Conservation (phyloP, 2,888 invertebrate species). For the Prenolepis imparis region DNA sequence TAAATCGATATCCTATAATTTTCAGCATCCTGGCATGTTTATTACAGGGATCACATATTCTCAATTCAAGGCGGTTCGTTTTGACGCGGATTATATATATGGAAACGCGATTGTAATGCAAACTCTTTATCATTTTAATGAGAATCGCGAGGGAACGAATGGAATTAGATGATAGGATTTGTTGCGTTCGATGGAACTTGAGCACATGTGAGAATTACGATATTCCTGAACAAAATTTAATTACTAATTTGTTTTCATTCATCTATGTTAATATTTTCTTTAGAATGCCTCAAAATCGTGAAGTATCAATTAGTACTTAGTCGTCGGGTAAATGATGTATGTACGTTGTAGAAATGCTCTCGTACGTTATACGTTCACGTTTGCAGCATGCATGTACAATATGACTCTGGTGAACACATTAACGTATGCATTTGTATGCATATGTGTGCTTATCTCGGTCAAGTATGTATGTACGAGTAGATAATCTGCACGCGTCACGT, state of each 20-base stretch:
- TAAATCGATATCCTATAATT: constrained; percentile 46
- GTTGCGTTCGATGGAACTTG: not conserved
- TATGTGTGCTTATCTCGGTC: not conserved
- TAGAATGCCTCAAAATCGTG: not conserved
- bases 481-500: not conserved
- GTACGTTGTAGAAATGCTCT: not conserved
- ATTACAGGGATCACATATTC: constrained; percentile 44
- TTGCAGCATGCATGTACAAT: not conserved
- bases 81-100: not conserved
- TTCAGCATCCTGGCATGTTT: constrained; percentile 44
- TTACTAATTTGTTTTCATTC: not conserved
- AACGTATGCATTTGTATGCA: not conserved
- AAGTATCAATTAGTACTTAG: not conserved
- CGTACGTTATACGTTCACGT: not conserved
- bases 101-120: not conserved
- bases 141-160: not conserved
- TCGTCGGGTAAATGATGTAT: not conserved
- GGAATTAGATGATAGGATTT: not conserved
- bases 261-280: not conserved
- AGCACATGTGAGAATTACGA: not conserved
- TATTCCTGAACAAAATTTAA: not conserved
- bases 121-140: not conserved
- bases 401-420: not conserved
- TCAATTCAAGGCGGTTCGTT: constrained; percentile 10
- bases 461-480: not conserved